Base-by-base conservation (phyloP, 2,113 vertebrate species). In the Oncorhynchus mykiss region DNA sequence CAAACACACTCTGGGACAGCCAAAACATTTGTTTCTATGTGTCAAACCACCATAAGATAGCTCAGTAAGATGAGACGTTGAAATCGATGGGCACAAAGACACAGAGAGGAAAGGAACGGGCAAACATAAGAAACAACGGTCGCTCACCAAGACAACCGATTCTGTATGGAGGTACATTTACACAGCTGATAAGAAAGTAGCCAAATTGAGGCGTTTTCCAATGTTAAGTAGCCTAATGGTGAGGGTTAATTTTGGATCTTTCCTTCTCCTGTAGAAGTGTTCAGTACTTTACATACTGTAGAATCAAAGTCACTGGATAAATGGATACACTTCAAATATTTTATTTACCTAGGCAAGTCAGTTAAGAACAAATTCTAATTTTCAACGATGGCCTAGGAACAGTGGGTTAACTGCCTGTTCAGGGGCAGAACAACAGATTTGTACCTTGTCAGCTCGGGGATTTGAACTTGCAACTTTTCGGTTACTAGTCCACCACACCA, bases 51-150 rank as follows among this genome's bases (percentile, higher is more conserved):
- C 75, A 78, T 80, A 49, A 81, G 89, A 78, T 80, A 89, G 78
- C 76, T 79, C 70, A 80, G 85, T 81, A 83, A 88, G 80, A 75
- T 81, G 78, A 90, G 81, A 84, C 80, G 74, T 67, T 29, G 80
- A 49, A 7, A 91, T 90, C 71, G 71, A 86, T 87, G 78, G 79
- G 72, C 5, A 34, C 31, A 16, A 57, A 18, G 18, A 57, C 76
- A 76, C 78, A 87, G 84, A 22, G 67, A 67, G 54, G 84, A 85
- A 79, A 83, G 79, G 71, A 82, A 78, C 90, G 73, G 79, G 76
- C 73, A 70, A 13, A 8, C 24, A 27, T 66, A 27, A 18, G 3
- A 67, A 16, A 24, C 66, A 14, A 5, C 6, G 18, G 73, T 62
- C 7, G 77, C 78, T 77, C 60, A 86, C 86, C 72, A 74, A 82